These are phyloP conservation scores for Apoda limacodes DNA, from an alignment of 2,888 invertebrate species.

Conservation along the genomic window DNA sequence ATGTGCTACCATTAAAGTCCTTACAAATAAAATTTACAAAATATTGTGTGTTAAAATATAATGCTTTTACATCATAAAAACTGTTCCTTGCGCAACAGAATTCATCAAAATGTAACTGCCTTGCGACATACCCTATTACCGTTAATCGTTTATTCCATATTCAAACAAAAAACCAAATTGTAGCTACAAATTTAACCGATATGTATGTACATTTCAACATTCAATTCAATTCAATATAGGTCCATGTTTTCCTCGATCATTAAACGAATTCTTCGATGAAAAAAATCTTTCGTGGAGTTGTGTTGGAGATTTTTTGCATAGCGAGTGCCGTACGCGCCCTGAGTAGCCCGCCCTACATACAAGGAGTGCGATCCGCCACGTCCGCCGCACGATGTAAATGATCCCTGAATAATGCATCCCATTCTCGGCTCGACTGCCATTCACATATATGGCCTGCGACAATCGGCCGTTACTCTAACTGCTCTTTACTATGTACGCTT, in stretches of 20 bases:
- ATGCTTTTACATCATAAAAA: too few relatives aligned
- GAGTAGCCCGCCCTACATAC: conserved; percentile 32
- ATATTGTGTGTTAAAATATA: too few relatives aligned
- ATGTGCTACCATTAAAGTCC: too few relatives aligned
- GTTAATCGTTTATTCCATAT: too few relatives aligned
- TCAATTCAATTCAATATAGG: conserved; percentile 39
- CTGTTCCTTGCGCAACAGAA: too few relatives aligned
- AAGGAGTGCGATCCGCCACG: conserved; percentile 55
- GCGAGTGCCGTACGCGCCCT: conserved; percentile 47
- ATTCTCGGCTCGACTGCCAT: conserved; percentile 51
- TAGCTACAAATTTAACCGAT: too few relatives aligned
- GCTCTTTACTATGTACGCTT: conserved; percentile 39
- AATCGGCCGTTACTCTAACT: conserved; percentile 58
- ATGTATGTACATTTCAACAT: conserved; percentile 22
- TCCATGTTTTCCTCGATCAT: conserved; percentile 37
- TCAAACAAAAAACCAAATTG: too few relatives aligned
- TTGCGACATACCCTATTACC: too few relatives aligned
- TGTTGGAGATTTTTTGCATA: conserved; percentile 56
- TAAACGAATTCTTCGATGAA: conserved; percentile 50
- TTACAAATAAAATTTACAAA: too few relatives aligned
- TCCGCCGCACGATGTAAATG: conserved; percentile 62
- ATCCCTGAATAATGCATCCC: conserved; percentile 67
- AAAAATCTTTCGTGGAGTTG: conserved; percentile 44
- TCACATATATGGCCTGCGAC: conserved; percentile 54
- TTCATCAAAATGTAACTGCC: too few relatives aligned